These are phyloP conservation scores for Galaxias olidus DNA, from an alignment of 2,797 vertebrate species.

Conservation along the genomic window DNA sequence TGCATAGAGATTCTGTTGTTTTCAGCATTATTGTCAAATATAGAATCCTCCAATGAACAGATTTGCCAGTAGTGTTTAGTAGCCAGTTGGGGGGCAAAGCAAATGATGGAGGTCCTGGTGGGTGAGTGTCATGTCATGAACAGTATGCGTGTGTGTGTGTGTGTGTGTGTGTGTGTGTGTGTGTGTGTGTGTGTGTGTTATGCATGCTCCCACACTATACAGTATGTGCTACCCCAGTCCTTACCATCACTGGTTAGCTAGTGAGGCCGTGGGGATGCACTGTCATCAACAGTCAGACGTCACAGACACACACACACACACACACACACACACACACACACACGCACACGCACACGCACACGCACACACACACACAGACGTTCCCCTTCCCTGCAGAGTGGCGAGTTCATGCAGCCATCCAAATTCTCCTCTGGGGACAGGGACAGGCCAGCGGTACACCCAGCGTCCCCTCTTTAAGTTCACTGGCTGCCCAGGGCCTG, in stretches of 20 bases:
- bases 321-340: conserved; percentile 20
- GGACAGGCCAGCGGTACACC: neutral
- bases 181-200: conserved; percentile 25
- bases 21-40: neutral
- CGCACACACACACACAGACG: conserved; percentile 36
- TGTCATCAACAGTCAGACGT: conserved; percentile 64
- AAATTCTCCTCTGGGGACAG: conserved; percentile 46
- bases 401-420: conserved; percentile 38
- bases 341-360: conserved; percentile 17
- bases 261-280: conserved; percentile 41
- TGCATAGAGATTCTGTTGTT: too few relatives aligned
- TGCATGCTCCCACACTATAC: too few relatives aligned
- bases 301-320: conserved; percentile 22
- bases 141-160: conserved; percentile 15
- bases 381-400: conserved; percentile 56
- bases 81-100: conserved; percentile 5
- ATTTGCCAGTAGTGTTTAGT: conserved; percentile 14
- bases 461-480: conserved; percentile 34
- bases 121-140: neutral
- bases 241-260: conserved; percentile 45
- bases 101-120: conserved; percentile 8
- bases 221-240: conserved; percentile 46
- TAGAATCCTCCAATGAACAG: conserved; percentile 5
- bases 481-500: conserved; percentile 32
- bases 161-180: conserved; percentile 22